Percentiles rank a stretch among this genome's conserved stretches.
These are phyloP conservation scores for Rhinolophus ferrumequinum DNA, from an alignment of 2,113 vertebrate genomes.

Conservation along the genomic window DNA sequence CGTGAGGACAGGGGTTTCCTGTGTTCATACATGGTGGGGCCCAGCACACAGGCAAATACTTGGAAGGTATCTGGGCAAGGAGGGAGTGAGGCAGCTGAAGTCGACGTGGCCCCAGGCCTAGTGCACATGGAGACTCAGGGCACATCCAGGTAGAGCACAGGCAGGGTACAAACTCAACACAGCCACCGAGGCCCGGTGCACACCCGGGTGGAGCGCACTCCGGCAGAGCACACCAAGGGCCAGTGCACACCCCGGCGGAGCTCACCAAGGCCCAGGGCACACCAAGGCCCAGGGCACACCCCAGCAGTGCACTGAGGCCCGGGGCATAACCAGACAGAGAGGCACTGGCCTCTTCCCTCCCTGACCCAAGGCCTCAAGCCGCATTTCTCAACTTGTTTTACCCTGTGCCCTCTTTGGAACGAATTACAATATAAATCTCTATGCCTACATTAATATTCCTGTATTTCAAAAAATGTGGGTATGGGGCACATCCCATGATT, in stretches of 20 bases:
- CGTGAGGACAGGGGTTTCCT: no score
- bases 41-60: rapidly evolving
- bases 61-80: background rate
- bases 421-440: background rate
- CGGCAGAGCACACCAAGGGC: background rate
- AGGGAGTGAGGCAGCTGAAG: background rate
- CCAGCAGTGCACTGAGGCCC: background rate
- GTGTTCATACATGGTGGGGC: background rate
- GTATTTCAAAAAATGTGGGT: background rate
- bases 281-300: background rate
- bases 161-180: background rate
- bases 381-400: slow-evolving; percentile 46
- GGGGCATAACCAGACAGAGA: no score
- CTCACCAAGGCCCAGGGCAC: background rate
- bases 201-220: background rate
- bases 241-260: background rate
- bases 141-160: background rate
- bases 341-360: background rate
- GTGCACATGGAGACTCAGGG: no score
- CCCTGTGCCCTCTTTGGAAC: slow-evolving; percentile 46
- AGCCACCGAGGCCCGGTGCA: background rate
- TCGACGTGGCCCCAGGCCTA: background rate
- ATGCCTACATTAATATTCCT: background rate
- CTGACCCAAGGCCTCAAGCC: background rate
- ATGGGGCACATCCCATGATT: background rate